Percentiles rank a stretch among this genome's conserved stretches.
phyloP scores from a whole-genome alignment of 2,797 vertebrate genomes.

The Spinus pinus region DNA sequence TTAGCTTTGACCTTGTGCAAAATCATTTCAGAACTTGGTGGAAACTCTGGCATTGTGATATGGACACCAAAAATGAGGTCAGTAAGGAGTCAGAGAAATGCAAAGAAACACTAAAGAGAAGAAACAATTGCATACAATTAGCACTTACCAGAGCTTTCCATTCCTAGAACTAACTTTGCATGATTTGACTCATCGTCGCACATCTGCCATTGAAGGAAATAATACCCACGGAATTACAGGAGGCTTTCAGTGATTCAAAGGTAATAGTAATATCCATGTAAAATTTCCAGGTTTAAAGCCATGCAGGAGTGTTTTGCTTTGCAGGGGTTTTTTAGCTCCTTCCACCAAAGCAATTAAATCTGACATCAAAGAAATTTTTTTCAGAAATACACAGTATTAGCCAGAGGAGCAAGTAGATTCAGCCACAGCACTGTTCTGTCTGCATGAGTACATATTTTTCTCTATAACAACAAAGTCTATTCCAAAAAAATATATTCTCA shows the following conservation, averaged over 20 bases:
- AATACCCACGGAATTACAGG: neutral
- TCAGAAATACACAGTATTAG: neutral
- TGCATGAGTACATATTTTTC: neutral
- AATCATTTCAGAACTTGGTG: neutral
- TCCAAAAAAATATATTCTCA: neutral
- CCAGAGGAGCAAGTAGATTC: neutral
- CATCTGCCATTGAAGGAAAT: neutral
- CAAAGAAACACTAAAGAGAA: neutral
- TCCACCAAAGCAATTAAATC: neutral
- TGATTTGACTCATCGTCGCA: fast-evolving
- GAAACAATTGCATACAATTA: neutral
- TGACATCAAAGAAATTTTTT: neutral
- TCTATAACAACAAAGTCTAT: neutral
- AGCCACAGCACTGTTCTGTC: neutral
- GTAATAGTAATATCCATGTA: neutral
- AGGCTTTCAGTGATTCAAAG: neutral
- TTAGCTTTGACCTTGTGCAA: neutral
- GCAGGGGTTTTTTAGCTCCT: fast-evolving
- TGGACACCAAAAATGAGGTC: neutral
- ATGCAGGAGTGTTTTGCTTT: neutral
- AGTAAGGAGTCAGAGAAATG: neutral
- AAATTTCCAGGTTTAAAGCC: neutral
- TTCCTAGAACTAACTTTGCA: neutral
- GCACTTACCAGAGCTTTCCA: neutral
- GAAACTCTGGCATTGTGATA: fast-evolving